These are phyloP conservation scores for Piezodorus guildinii DNA, from an alignment of 1,140 invertebrate genomes.

Conservation along the genomic window DNA sequence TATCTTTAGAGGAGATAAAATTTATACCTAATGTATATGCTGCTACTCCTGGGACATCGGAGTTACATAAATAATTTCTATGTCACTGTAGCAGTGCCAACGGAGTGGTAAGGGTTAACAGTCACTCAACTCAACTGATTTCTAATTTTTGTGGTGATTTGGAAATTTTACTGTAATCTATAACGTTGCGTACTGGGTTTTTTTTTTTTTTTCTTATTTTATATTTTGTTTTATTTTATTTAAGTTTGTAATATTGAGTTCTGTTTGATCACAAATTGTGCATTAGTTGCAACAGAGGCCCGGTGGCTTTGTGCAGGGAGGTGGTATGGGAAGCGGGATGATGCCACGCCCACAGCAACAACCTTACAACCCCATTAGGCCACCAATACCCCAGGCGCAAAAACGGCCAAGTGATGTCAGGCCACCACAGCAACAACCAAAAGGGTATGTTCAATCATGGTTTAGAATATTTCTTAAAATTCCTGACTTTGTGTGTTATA, in stretches of 20 bases:
- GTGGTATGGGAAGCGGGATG: conserved; percentile 38
- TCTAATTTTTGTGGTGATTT: too few relatives aligned
- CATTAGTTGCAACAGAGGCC: conserved; percentile 39
- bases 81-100: too few relatives aligned
- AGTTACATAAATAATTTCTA: too few relatives aligned
- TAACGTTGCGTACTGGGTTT: neutral
- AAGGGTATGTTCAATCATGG: conserved; percentile 20
- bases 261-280: conserved; percentile 9
- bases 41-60: too few relatives aligned
- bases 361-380: conserved; percentile 44
- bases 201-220: conserved; percentile 25
- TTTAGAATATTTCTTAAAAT: too few relatives aligned
- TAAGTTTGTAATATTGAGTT: conserved; percentile 17
- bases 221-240: conserved; percentile 30
- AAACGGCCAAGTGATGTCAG: conserved; percentile 50
- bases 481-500: too few relatives aligned
- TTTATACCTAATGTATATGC: too few relatives aligned
- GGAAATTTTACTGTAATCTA: too few relatives aligned
- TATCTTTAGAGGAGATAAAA: too few relatives aligned
- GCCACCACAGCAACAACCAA: conserved; percentile 41
- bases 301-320: conserved; percentile 22
- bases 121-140: too few relatives aligned
- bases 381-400: conserved; percentile 40
- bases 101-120: too few relatives aligned
- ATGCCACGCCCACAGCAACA: conserved; percentile 43